Percentiles rank a stretch among this genome's conserved stretches.
phyloP scores from a whole-genome alignment of 1,140 invertebrate genomes.

The Dreissena polymorpha region DNA sequence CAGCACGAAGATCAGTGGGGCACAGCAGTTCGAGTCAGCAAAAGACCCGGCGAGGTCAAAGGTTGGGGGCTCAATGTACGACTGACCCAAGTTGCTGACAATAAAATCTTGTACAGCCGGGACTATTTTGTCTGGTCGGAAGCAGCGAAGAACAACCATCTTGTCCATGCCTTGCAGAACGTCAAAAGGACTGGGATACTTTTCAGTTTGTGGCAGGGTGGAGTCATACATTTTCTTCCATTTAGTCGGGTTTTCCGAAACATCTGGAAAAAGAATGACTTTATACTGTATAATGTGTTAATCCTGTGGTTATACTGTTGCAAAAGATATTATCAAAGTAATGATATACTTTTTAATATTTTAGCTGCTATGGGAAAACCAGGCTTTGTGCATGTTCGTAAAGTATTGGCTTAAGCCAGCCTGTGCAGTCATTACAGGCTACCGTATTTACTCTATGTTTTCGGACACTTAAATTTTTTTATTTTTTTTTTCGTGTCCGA shows the following conservation, averaged over 20 bases:
- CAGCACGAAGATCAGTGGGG: constrained; percentile 79
- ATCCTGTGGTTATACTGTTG: no score
- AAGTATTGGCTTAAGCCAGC: no score
- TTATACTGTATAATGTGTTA: no score
- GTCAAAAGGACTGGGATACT: constrained; percentile 74
- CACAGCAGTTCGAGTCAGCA: constrained; percentile 78
- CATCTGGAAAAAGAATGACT: constrained; percentile 65
- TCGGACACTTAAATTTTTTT: no score
- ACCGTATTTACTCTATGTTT: no score
- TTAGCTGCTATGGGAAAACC: no score
- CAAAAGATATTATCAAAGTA: no score
- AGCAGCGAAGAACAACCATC: constrained; percentile 76
- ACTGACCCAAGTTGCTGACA: constrained; percentile 77
- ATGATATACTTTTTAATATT: no score
- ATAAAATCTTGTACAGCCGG: constrained; percentile 79
- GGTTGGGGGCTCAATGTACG: constrained; percentile 80
- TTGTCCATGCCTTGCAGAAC: constrained; percentile 71
- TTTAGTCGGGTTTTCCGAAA: constrained; percentile 71
- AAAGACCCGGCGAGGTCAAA: constrained; percentile 79
- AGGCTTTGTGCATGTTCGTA: no score
- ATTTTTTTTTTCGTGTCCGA: no score
- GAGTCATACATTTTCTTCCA: constrained; percentile 82
- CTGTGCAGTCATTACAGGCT: no score
- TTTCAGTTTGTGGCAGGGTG: constrained; percentile 71
- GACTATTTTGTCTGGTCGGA: constrained; percentile 79